These are phyloP conservation scores for Neodon shergylaensis DNA, from an alignment of 2,113 vertebrate species.

Conservation along the genomic window DNA sequence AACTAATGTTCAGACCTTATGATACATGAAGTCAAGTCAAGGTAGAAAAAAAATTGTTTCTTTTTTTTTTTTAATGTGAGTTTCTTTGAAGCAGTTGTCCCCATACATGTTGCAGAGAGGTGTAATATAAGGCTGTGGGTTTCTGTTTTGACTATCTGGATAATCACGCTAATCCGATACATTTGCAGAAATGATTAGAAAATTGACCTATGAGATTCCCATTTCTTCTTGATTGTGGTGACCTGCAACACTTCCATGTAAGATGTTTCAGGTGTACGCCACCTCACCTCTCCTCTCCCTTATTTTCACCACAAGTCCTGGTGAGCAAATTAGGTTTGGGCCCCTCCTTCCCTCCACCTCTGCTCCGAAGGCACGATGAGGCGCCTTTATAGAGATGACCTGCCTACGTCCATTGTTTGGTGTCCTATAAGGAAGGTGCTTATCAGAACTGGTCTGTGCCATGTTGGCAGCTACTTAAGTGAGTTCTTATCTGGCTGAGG, in stretches of 20 bases:
- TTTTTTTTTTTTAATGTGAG: slow-evolving; percentile 11
- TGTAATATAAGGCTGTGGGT: slow-evolving; percentile 69
- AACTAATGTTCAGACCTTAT: slow-evolving; percentile 27
- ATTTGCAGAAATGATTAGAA: slow-evolving; percentile 73
- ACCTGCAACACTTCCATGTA: slow-evolving; percentile 37
- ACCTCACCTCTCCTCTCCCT: not conserved
- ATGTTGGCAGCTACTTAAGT: not conserved
- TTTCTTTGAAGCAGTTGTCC: slow-evolving; percentile 44
- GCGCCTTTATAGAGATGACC: slow-evolving; percentile 28
- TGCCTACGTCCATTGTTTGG: not conserved
- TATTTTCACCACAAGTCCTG: not conserved
- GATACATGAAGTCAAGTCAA: slow-evolving; percentile 50
- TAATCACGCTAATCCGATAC: slow-evolving; percentile 51
- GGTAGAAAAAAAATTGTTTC: slow-evolving; percentile 25
- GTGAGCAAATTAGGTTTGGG: not conserved
- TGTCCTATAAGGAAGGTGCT: not conserved
- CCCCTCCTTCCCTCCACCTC: not conserved
- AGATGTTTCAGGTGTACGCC: slow-evolving; percentile 41
- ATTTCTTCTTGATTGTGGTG: slow-evolving; percentile 46
- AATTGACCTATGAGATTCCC: slow-evolving; percentile 53
- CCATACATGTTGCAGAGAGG: slow-evolving; percentile 5
- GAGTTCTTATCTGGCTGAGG: not conserved
- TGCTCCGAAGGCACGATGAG: not conserved
- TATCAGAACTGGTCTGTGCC: not conserved
- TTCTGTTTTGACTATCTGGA: slow-evolving; percentile 65